A percentile compares a stretch with the other conserved stretches of the same genome.
These are phyloP conservation scores for Heteromyza rotundicornis DNA, from an alignment of 2,888 invertebrate species.

Conservation along the genomic window DNA sequence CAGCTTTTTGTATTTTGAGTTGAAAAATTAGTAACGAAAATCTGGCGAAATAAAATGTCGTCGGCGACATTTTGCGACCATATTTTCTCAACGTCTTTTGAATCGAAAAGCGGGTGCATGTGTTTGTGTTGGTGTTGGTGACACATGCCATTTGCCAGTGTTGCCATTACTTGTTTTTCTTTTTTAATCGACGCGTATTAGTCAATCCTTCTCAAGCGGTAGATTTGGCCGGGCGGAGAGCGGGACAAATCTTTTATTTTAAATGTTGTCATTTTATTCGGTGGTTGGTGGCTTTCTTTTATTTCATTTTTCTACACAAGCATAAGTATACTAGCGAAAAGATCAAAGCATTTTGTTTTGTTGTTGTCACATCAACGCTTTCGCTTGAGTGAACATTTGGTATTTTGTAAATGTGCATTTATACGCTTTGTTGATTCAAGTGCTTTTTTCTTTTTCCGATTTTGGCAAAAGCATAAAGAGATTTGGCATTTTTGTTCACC, in stretches of 20 bases:
- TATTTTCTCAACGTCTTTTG: neutral
- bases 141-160: conserved; percentile 16
- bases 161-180: no score
- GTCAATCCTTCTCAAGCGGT: conserved; percentile 33
- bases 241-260: conserved; percentile 9
- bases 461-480: neutral
- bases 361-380: conserved; percentile 59
- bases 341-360: conserved; percentile 48
- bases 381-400: conserved; percentile 34
- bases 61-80: conserved; percentile 59
- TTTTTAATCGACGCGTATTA: conserved; percentile 47
- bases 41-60: conserved; percentile 62
- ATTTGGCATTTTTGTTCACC: conserved; percentile 13
- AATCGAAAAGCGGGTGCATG: neutral
- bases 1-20: conserved; percentile 27
- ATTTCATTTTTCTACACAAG: no score
- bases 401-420: conserved; percentile 21
- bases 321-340: no score
- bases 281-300: neutral
- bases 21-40: conserved; percentile 58
- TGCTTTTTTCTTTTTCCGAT: neutral
- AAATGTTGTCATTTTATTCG: neutral
- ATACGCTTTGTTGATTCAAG: conserved; percentile 2
- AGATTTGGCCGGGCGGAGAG: conserved; percentile 8
- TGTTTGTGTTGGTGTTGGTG: conserved; percentile 26